Conservation (phyloP, 2,797 vertebrate species). For the Balearica regulorum region DNA sequence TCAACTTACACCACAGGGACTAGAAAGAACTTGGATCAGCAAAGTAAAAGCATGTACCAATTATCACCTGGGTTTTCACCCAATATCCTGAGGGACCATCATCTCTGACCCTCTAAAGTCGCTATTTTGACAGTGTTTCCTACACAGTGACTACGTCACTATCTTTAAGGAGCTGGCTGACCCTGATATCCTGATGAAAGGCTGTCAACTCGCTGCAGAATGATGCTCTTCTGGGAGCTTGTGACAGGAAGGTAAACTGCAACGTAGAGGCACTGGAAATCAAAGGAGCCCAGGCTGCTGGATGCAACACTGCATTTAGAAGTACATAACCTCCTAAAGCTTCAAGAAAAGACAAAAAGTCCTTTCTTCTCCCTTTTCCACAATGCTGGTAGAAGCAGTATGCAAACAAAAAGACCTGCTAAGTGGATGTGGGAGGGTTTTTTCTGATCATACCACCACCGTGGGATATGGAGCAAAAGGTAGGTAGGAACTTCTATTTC, state of each 20-base stretch:
- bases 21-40: background rate
- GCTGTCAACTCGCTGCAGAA: background rate
- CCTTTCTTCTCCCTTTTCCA: background rate
- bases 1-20: background rate
- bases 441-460: background rate
- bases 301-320: background rate
- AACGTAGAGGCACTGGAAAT: background rate
- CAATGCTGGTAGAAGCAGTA: background rate
- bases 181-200: background rate
- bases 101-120: background rate
- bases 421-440: background rate
- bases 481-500: background rate
- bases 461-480: background rate
- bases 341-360: background rate
- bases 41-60: background rate
- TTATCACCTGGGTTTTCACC: background rate
- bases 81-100: background rate
- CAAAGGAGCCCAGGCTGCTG: background rate
- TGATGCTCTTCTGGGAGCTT: background rate
- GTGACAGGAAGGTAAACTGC: background rate
- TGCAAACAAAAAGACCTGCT: background rate
- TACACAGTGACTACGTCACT: fast-evolving
- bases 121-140: background rate
- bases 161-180: background rate
- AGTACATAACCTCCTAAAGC: background rate